phyloP scores from a whole-genome alignment of 53 echinoderm and acorn worm species.

The Patiria pectinifera region DNA sequence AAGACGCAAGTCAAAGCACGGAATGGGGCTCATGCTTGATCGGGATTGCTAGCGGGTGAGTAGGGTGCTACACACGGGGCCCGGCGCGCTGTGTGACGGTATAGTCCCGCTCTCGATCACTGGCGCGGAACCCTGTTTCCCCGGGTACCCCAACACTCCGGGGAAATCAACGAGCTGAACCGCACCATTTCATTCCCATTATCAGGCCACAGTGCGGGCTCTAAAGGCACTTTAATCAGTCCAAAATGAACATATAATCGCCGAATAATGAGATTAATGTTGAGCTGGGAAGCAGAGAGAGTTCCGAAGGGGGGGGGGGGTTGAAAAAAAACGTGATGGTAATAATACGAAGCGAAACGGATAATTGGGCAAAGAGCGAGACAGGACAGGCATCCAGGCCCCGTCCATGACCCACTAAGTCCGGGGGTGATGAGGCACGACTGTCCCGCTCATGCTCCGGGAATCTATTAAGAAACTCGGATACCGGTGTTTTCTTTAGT shows the following conservation, averaged over 20 bases:
- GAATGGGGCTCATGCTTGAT: conserved; percentile 22
- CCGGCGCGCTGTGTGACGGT: conserved; percentile 14
- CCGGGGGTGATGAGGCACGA: neutral
- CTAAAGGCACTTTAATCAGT: conserved; percentile 67
- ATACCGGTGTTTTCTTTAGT: neutral
- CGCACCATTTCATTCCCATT: conserved; percentile 50
- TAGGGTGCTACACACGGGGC: neutral
- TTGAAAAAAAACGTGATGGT: neutral
- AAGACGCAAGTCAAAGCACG: conserved; percentile 29
- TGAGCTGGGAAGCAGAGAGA: neutral
- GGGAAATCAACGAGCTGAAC: conserved; percentile 62
- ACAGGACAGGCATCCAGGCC: neutral
- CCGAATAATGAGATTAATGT: conserved; percentile 67
- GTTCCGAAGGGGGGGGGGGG: neutral
- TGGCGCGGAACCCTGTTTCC: conserved; percentile 24
- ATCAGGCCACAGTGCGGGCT: conserved; percentile 48
- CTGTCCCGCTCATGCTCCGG: neutral
- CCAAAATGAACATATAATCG: conserved; percentile 71
- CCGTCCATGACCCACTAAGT: conserved; percentile 16
- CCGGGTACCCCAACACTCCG: conserved; percentile 5
- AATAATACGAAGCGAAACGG: conserved; percentile 37
- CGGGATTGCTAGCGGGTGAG: conserved; percentile 24
- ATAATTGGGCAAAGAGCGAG: conserved; percentile 43
- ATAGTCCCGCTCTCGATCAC: conserved; percentile 16
- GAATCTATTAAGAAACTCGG: conserved; percentile 23